Conservation (phyloP, 2,797 vertebrate species). For the Helicolenus hilgendorfi region DNA sequence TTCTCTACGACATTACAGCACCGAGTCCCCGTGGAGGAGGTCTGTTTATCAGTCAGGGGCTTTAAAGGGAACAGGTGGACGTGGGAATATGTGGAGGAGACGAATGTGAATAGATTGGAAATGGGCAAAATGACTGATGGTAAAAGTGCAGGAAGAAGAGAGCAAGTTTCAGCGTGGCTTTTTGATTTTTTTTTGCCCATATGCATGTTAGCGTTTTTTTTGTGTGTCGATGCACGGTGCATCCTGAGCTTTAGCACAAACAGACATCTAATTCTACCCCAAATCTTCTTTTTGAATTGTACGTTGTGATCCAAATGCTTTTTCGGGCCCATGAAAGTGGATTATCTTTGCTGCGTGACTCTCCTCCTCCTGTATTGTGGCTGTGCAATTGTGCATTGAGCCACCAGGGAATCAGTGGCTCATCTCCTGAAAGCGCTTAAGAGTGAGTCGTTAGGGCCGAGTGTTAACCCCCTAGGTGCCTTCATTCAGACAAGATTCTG, state of each 20-base stretch:
- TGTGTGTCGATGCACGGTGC: neutral
- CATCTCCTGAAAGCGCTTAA: slow-evolving; percentile 72
- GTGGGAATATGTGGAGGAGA: slow-evolving; percentile 17
- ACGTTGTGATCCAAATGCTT: slow-evolving; percentile 53
- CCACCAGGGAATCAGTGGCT: slow-evolving; percentile 75
- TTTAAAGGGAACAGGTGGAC: slow-evolving; percentile 33
- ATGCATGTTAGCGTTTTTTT: neutral
- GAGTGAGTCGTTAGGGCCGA: slow-evolving; percentile 46
- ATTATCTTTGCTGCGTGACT: slow-evolving; percentile 71
- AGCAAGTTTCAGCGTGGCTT: neutral
- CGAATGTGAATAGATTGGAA: slow-evolving; percentile 22
- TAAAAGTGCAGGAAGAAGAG: neutral
- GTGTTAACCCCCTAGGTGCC: slow-evolving; percentile 37
- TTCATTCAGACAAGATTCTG: neutral
- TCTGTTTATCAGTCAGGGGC: slow-evolving; percentile 36
- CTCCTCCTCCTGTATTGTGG: slow-evolving; percentile 47
- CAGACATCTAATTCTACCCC: slow-evolving; percentile 21
- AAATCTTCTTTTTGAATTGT: slow-evolving; percentile 46
- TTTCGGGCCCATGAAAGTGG: slow-evolving; percentile 70
- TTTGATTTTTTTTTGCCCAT: neutral
- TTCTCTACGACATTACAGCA: slow-evolving; percentile 24
- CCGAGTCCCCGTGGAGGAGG: neutral
- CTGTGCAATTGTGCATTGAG: slow-evolving; percentile 67
- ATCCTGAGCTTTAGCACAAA: slow-evolving; percentile 24
- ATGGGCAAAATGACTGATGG: neutral